Conservation (phyloP, 2,113 vertebrate genomes). For the Campylomormyrus tamandua region DNA sequence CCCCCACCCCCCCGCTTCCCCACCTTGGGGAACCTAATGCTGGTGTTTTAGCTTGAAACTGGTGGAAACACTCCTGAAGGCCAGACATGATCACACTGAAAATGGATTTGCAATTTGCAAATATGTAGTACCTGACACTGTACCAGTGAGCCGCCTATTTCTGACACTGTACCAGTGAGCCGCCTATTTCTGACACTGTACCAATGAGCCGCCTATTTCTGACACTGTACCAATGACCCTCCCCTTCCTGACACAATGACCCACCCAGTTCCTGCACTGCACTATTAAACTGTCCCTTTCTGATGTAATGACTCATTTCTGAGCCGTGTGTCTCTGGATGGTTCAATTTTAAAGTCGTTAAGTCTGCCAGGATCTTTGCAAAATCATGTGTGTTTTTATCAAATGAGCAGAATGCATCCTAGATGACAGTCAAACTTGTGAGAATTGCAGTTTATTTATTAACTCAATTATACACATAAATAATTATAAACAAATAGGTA, state of each 20-base stretch:
- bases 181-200: neutral
- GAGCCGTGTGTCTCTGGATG: neutral
- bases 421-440: neutral
- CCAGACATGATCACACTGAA: neutral
- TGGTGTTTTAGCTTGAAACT: neutral
- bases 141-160: neutral
- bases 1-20: no score
- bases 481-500: neutral
- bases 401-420: neutral
- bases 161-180: neutral
- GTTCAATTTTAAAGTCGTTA: neutral
- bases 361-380: neutral
- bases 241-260: neutral
- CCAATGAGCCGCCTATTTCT: neutral
- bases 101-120: neutral
- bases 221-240: neutral
- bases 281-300: neutral
- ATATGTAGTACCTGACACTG: neutral
- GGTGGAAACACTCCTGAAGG: neutral
- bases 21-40: neutral
- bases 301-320: neutral
- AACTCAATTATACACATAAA: neutral
- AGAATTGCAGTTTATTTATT: neutral
- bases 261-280: neutral
- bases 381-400: neutral